Evolutionary conservation across 2,888 invertebrate genomes (phyloP).

Genomic region (Drosophila mimetica): DNA sequence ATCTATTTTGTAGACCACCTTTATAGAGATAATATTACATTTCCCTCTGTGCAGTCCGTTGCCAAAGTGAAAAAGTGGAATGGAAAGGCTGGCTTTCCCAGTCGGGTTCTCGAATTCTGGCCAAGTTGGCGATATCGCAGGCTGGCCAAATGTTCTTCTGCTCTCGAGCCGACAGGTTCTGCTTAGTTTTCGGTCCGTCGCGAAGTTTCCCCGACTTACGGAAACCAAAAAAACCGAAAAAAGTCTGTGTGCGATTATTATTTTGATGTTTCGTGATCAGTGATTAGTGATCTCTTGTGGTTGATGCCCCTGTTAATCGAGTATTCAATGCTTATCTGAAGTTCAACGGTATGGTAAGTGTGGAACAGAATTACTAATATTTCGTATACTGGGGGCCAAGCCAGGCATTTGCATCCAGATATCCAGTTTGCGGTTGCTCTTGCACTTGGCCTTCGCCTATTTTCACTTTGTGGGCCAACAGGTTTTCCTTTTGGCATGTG

Average conservation of each 20-base stretch:
- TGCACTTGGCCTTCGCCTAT: constrained; percentile 69
- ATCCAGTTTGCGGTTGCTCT: constrained; percentile 42
- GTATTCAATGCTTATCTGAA: too few relatives aligned
- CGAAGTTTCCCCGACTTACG: not conserved
- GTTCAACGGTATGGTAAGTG: constrained; percentile 10
- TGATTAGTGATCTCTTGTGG: not conserved
- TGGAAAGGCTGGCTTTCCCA: constrained; percentile 62
- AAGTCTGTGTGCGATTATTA: constrained; percentile 5
- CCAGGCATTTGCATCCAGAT: constrained; percentile 9
- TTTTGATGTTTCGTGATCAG: not conserved
- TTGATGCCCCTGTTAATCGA: too few relatives aligned
- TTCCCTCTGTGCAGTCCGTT: constrained; percentile 25
- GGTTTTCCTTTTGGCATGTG: constrained; percentile 60
- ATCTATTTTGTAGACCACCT: too few relatives aligned
- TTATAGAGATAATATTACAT: too few relatives aligned
- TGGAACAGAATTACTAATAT: not conserved
- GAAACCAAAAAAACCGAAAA: not conserved
- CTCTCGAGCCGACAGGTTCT: constrained; percentile 71
- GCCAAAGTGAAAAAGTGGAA: constrained; percentile 73
- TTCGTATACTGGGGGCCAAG: not conserved
- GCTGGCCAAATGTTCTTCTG: constrained; percentile 70
- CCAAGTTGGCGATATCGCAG: constrained; percentile 6
- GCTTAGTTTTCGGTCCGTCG: constrained; percentile 34
- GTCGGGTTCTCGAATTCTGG: constrained; percentile 19
- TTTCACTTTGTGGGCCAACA: constrained; percentile 37